Conservation (phyloP, 2,797 vertebrate genomes). For the Mormyrops boulengeri region DNA sequence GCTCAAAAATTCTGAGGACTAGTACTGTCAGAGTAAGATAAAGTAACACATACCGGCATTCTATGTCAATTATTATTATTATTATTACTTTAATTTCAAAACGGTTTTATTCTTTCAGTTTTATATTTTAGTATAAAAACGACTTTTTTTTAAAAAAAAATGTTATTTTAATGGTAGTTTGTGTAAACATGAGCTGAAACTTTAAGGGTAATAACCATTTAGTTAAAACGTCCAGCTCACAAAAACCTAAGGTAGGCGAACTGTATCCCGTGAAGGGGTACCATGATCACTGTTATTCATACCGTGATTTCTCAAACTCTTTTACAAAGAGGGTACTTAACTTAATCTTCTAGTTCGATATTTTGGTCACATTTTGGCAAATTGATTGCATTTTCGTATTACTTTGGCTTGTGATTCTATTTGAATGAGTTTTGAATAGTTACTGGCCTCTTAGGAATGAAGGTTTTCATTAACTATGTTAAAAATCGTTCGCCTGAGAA, state of each 20-base stretch:
- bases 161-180: not conserved
- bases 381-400: not conserved
- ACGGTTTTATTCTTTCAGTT: not conserved
- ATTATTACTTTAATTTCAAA: not conserved
- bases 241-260: not conserved
- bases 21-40: not conserved
- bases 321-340: not conserved
- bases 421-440: constrained; percentile 5
- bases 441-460: not conserved
- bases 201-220: not conserved
- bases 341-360: not conserved
- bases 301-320: not conserved
- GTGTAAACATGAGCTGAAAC: not conserved
- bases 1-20: not conserved
- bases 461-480: not conserved
- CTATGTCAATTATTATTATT: not conserved
- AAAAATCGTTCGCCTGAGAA: not conserved
- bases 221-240: not conserved
- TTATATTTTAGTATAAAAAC: not conserved
- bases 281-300: not conserved
- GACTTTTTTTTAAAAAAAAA: not conserved
- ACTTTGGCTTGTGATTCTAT: not conserved
- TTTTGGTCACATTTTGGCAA: not conserved
- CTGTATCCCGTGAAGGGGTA: not conserved
- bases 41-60: not conserved